Evolutionary conservation across 2,888 invertebrate genomes (phyloP).

Genomic region (Drosophila mettleri): DNA sequence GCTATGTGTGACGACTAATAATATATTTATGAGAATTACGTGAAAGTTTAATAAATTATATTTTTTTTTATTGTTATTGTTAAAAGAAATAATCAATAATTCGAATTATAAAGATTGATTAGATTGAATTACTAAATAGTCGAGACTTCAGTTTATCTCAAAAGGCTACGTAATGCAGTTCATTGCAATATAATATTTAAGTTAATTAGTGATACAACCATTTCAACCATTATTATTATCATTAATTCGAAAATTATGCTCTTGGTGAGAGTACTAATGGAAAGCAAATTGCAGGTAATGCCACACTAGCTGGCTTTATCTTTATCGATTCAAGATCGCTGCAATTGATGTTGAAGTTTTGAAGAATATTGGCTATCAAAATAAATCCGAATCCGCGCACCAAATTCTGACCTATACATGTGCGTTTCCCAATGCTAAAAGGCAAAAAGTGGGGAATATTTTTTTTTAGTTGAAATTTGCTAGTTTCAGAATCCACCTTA

Average conservation of each 20-base stretch:
- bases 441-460: constrained; percentile 91
- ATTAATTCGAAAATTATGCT: constrained; percentile 13
- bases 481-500: background rate
- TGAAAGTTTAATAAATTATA: constrained; percentile 9
- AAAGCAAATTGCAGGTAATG: constrained; percentile 90
- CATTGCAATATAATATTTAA: too few relatives aligned
- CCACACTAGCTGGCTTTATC: constrained; percentile 89
- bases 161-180: background rate
- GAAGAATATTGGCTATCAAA: constrained; percentile 89
- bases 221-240: constrained; percentile 4
- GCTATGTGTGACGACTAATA: constrained; percentile 1
- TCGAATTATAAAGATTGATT: background rate
- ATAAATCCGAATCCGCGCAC: constrained; percentile 92
- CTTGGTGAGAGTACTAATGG: constrained; percentile 87
- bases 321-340: constrained; percentile 86
- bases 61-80: constrained; percentile 2
- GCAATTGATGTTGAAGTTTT: constrained; percentile 89
- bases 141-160: background rate
- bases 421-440: constrained; percentile 94
- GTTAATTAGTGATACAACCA: constrained; percentile 7
- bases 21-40: constrained; percentile 9
- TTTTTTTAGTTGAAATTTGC: constrained; percentile 83
- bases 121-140: background rate
- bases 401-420: constrained; percentile 93
- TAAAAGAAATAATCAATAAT: constrained; percentile 1